phyloP scores from a whole-genome alignment of 2,888 invertebrate species.

The Lucinisca nassula region DNA sequence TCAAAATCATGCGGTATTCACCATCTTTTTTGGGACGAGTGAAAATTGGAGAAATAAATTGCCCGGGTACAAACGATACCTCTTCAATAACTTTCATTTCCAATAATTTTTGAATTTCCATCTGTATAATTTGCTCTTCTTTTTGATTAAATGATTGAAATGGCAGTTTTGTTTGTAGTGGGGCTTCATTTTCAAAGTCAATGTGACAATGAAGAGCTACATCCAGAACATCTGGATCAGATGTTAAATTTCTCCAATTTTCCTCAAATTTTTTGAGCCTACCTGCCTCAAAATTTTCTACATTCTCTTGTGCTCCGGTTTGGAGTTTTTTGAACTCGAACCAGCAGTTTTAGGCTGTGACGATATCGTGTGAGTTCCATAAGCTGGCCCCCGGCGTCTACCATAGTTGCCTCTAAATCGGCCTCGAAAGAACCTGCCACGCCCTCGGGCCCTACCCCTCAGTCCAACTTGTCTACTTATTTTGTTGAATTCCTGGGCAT shows the following conservation, averaged over 20 bases:
- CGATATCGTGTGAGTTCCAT: background rate
- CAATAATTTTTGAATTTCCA: background rate
- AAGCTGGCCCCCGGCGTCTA: background rate
- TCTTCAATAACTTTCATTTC: slow-evolving; percentile 13
- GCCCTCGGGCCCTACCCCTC: background rate
- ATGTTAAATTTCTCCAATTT: slow-evolving; percentile 22
- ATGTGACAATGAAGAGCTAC: slow-evolving; percentile 9
- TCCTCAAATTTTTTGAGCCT: slow-evolving; percentile 14
- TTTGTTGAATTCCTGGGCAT: background rate
- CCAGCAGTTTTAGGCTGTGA: background rate
- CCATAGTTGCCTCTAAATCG: background rate
- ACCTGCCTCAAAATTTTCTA: slow-evolving; percentile 7
- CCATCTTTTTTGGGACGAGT: slow-evolving; percentile 19
- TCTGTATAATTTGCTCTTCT: background rate
- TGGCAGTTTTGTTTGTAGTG: background rate
- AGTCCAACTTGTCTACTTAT: background rate
- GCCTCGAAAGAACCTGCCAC: too few species aligned
- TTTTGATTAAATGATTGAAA: background rate
- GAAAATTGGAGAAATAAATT: slow-evolving; percentile 27
- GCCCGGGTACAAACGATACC: background rate
- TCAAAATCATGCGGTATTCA: slow-evolving; percentile 11
- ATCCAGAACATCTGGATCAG: background rate
- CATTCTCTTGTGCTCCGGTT: background rate
- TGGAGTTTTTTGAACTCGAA: background rate
- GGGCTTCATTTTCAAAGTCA: background rate